Base-by-base conservation (phyloP, 2,113 vertebrate species). In the Melanerpes aurifrons region DNA sequence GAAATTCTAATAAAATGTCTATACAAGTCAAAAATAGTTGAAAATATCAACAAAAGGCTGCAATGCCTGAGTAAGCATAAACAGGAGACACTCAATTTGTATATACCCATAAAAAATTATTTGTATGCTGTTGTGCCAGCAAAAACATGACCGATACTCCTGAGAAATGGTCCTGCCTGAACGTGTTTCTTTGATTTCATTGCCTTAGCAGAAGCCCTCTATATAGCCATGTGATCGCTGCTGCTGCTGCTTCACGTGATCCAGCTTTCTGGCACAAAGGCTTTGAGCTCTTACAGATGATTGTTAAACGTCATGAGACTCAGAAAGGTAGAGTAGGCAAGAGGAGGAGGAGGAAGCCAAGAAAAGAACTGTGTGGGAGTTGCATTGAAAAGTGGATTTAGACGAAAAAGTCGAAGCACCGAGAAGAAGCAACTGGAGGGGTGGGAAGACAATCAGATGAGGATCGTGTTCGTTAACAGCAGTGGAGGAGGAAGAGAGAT, bases 271-370 rank as follows among this genome's bases (percentile, higher is more conserved):
- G 54, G 79, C 86, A 90, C 69, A 93, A 83, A 96, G 81, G 84
- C 92, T 87, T 31, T 2, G 14, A 62, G 82, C 90, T 95, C 8
- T 1, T 94, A 83, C 71, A 79, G 92, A 89, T 92, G 92, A 94
- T 79, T 74, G 86, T 89, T 96, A 85, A 95, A 93, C 91, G 72
- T 95, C 92, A 90, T 82, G 86, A 88, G 88, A 78, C 67, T 93
- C 82, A 86, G 79, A 89, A 85, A 95, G 93, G 95, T 87, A 93
- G 89, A 89, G 93, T 95, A 92, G 94, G 95, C 95, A 94, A 91
- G 95, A 91, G 73, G 78, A 93, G 73, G 75, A 93, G 91, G 89
- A 92, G 75, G 92, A 74, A 93, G 91, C 91, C 91, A 80, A 94
- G 92, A 96, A 96, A 95, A 96, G 96, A 95, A 77, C 57, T 1